Evolutionary conservation across 2,797 vertebrate genomes (phyloP), one percentile per base, ranked within the genome.

Genomic region (Tapera naevia): DNA sequence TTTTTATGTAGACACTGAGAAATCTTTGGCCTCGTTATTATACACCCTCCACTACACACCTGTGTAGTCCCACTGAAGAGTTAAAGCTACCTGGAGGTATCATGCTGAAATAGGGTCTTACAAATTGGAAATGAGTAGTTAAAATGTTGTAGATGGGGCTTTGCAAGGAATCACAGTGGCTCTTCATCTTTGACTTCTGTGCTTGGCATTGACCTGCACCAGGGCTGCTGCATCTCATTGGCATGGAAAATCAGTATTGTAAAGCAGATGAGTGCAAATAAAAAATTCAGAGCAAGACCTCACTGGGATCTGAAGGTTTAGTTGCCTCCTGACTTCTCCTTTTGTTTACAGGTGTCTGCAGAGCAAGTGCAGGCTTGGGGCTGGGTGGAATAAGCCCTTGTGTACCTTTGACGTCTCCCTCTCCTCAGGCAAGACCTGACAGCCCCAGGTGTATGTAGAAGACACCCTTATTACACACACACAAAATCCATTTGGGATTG

Each of bases 351-450:
- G 65, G 12, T 57, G 33, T 48, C 15, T 22, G 57, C 14, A 72
- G 6, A 46, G 28, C 19, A 46, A 73, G 13, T 11, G 28, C 14
- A 37, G 32, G 37, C 24, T 32, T 11, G 16, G 53, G 39, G 14
- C 24, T 30, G 66, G 9, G 22, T 22, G 13, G 2, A 57, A 5
- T 0, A 0, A 82, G 11, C 8, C 2, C 12, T 45, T n/a, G n/a
- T 46, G 18, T 14, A 39, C 32, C 13, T 46, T 37, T 5, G 66
- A 39, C 41, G 57, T 17, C 54, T 60, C 39, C 33, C 11, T 41
- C 33, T 61, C 23, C 64, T 37, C 2, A 5, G 14, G 37, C 67
- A 82, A 60, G 51, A 94, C 72, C 17, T 46, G 45, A 23, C 69
- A 80, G 30, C 51, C 74, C 22, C 60, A 17, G 60, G 37, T 72